These are phyloP conservation scores for Plagiodera versicolora DNA, from an alignment of 2,888 invertebrate genomes.

Conservation along the genomic window DNA sequence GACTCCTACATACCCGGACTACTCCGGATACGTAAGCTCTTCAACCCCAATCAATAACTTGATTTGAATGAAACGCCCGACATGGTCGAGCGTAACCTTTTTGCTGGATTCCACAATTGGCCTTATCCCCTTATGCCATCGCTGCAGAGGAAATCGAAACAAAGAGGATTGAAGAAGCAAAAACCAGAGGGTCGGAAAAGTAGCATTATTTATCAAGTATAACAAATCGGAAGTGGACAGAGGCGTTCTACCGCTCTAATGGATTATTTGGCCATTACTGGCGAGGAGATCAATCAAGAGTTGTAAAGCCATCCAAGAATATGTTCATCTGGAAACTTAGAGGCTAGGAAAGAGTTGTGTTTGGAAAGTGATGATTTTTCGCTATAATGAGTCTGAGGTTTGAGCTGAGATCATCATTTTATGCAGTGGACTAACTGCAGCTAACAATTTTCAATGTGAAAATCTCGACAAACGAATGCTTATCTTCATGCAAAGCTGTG, in stretches of 20 bases:
- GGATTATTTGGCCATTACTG: conserved; percentile 28
- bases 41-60: background rate
- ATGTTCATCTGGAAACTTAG: too few species aligned
- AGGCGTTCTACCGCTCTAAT: conserved; percentile 40
- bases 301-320: background rate
- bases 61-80: background rate
- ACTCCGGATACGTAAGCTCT: background rate
- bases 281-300: conserved; percentile 20
- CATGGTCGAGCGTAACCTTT: background rate
- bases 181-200: conserved; percentile 20
- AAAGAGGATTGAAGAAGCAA: conserved; percentile 12
- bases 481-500: too few species aligned
- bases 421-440: too few species aligned
- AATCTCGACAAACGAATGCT: too few species aligned
- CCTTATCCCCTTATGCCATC: conserved; percentile 1
- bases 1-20: background rate
- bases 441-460: too few species aligned
- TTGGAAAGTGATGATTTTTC: too few species aligned
- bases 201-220: conserved; percentile 41
- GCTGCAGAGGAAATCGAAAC: conserved; percentile 6
- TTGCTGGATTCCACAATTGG: background rate
- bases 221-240: conserved; percentile 36
- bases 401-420: too few species aligned
- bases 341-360: too few species aligned
- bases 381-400: too few species aligned